Evolutionary conservation across 2,113 vertebrate species (phyloP).

Genomic region (Macquaria ambigua): DNA sequence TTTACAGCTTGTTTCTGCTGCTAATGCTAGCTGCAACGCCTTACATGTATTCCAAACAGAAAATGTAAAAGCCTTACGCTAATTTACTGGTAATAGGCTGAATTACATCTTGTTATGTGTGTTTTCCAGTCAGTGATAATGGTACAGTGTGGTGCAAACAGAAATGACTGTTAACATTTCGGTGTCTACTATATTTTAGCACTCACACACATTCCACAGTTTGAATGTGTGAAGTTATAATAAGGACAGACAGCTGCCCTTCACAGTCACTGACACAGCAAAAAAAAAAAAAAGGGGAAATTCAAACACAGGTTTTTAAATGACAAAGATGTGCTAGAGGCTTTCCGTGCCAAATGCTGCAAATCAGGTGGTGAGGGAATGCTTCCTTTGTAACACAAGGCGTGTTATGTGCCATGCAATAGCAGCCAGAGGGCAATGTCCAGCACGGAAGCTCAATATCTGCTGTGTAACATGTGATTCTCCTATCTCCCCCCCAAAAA

Average conservation of each 20-base stretch:
- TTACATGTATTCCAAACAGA: background rate
- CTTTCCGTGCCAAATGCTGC: constrained; percentile 18
- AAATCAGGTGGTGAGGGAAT: constrained; percentile 47
- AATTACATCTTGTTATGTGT: background rate
- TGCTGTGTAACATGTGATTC: constrained; percentile 50
- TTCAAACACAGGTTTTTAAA: constrained; percentile 39
- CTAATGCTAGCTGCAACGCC: background rate
- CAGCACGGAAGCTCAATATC: constrained; percentile 45
- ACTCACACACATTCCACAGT: background rate
- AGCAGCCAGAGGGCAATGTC: constrained; percentile 55
- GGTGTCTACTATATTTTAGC: background rate
- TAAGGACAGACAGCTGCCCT: constrained; percentile 2
- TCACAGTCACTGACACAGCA: constrained; percentile 14
- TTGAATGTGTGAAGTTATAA: background rate
- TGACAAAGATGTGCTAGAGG: constrained; percentile 30
- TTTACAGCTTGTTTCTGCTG: background rate
- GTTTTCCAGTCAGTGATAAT: constrained; percentile 8
- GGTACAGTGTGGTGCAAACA: background rate
- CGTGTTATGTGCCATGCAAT: constrained; percentile 33
- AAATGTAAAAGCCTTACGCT: constrained; percentile 7
- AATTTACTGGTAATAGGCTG: background rate
- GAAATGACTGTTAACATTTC: too few relatives aligned
- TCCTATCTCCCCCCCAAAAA: constrained; percentile 28
- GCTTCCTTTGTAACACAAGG: constrained; percentile 37
- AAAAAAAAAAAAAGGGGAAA: background rate